phyloP scores from a whole-genome alignment of 1,140 invertebrate genomes.

The Bicyclus anynana region DNA sequence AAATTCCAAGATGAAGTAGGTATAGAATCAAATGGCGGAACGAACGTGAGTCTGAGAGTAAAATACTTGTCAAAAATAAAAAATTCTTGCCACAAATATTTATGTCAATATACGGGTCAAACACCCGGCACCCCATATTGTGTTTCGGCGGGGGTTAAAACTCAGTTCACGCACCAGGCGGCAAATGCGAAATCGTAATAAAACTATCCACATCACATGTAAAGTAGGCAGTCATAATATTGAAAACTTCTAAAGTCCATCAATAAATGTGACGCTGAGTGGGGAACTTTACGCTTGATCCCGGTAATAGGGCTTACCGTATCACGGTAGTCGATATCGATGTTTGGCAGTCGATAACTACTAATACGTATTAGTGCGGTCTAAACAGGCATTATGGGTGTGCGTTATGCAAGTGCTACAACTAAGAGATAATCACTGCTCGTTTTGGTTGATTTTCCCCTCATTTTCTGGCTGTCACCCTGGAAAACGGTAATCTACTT shows the following conservation, averaged over 20 bases:
- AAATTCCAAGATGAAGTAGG: too few relatives aligned
- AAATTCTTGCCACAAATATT: neutral
- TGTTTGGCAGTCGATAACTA: constrained; percentile 25
- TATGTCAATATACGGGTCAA: constrained; percentile 18
- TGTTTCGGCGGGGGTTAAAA: constrained; percentile 32
- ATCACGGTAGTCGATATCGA: constrained; percentile 25
- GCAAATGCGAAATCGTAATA: constrained; percentile 76
- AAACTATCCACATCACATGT: constrained; percentile 71
- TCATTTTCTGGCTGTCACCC: constrained; percentile 22
- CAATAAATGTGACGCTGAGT: constrained; percentile 69
- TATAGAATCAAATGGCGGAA: too few relatives aligned
- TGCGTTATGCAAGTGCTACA: constrained; percentile 19
- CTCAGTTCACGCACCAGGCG: constrained; percentile 58
- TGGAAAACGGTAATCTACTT: constrained; percentile 18
- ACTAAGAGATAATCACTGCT: constrained; percentile 26
- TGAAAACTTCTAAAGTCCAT: constrained; percentile 75
- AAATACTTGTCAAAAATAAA: neutral
- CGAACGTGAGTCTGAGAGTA: too few relatives aligned
- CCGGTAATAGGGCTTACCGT: constrained; percentile 17
- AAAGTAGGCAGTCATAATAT: constrained; percentile 75
- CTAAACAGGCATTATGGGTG: constrained; percentile 17
- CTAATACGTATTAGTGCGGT: constrained; percentile 21
- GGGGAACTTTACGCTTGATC: constrained; percentile 55
- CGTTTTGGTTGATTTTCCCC: constrained; percentile 13
- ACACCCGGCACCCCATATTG: constrained; percentile 25